A percentile compares a stretch with the other conserved stretches of the same genome.
These are phyloP conservation scores for Antheraea mylitta DNA, from an alignment of 1,140 invertebrate genomes.

Conservation along the genomic window DNA sequence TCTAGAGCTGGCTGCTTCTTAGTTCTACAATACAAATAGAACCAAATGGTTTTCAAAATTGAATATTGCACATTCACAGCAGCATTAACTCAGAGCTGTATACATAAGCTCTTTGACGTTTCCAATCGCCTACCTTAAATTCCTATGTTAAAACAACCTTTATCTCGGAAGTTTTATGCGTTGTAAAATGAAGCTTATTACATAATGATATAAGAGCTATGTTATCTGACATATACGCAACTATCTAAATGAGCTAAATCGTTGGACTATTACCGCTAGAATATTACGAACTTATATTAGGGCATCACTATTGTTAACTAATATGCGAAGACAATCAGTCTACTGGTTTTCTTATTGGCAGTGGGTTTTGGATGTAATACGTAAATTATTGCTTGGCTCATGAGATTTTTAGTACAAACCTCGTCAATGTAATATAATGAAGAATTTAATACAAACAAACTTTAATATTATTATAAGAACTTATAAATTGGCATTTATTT, in stretches of 20 bases:
- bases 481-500: no score
- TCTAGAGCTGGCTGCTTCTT: no score
- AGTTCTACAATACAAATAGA: background rate
- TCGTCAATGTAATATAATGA: no score
- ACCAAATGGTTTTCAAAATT: background rate
- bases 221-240: background rate
- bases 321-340: constrained; percentile 34
- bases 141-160: background rate
- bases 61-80: background rate
- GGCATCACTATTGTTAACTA: constrained; percentile 25
- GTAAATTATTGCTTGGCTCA: background rate
- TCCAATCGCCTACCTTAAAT: background rate
- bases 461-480: no score
- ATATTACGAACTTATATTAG: background rate
- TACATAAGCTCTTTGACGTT: background rate
- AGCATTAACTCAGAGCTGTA: background rate
- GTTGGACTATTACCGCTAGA: background rate
- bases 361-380: constrained; percentile 19
- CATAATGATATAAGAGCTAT: background rate
- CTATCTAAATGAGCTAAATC: background rate
- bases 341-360: constrained; percentile 40
- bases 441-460: no score
- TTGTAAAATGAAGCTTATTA: background rate
- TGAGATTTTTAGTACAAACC: no score
- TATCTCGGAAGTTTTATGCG: background rate